These are phyloP conservation scores for Glomeris marginata DNA, from an alignment of 2,888 invertebrate species.

Conservation along the genomic window DNA sequence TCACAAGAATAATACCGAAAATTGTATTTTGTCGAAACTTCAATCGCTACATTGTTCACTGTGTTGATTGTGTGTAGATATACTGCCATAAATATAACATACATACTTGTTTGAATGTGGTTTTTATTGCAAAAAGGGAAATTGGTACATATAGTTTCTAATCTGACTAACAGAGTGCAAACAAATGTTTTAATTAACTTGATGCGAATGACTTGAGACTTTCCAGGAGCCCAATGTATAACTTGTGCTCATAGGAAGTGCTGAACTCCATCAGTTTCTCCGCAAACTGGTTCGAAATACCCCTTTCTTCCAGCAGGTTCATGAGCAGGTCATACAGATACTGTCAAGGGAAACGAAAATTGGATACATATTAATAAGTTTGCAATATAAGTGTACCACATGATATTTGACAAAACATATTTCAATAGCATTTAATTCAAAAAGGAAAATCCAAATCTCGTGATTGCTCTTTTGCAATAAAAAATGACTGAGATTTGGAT, in stretches of 20 bases:
- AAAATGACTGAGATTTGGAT: neutral
- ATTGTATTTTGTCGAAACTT: no score
- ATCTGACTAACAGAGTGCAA: constrained; percentile 23
- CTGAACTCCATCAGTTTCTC: constrained; percentile 74
- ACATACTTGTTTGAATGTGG: neutral
- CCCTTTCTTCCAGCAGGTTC: constrained; percentile 91
- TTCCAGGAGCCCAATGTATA: constrained; percentile 78
- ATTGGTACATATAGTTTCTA: neutral
- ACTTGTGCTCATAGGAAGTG: constrained; percentile 81
- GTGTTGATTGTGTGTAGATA: no score
- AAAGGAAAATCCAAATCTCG: neutral
- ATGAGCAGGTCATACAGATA: constrained; percentile 86
- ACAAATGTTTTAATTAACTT: constrained; percentile 10
- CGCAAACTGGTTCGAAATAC: constrained; percentile 81
- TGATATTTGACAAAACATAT: no score
- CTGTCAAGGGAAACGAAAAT: constrained; percentile 38
- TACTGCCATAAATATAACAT: neutral
- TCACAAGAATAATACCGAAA: neutral
- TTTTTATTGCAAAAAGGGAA: constrained; percentile 5
- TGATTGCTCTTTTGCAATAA: neutral
- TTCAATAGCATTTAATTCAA: neutral
- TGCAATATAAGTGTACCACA: no score
- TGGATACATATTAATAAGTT: no score
- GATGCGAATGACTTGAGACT: constrained; percentile 66
- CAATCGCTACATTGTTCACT: neutral